A percentile compares a stretch with the other conserved stretches of the same genome.
Evolutionary conservation across 1,140 invertebrate species (phyloP).

Genomic region (Phenacoccus solenopsis): DNA sequence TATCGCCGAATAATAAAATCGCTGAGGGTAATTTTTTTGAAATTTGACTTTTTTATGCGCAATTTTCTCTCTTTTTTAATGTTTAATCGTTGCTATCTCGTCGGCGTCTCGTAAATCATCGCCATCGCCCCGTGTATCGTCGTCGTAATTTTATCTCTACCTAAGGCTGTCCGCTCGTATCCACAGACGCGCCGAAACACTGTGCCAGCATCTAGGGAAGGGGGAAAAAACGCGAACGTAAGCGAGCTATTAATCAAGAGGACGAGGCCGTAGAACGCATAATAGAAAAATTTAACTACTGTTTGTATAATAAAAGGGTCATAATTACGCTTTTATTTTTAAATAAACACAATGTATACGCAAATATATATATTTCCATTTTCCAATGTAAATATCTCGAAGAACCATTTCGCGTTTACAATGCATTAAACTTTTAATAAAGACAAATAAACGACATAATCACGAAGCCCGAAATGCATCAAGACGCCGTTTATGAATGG

Average conservation of each 20-base stretch:
- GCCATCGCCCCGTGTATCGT: not conserved
- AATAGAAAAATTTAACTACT: no score
- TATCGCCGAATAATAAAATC: conserved; percentile 14
- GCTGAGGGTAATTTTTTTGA: conserved; percentile 15
- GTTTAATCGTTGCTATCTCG: conserved; percentile 10
- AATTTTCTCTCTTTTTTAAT: conserved; percentile 8
- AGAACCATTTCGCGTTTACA: conserved; percentile 7
- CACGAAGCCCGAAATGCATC: not conserved
- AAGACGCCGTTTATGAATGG: conserved; percentile 4
- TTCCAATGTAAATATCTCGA: not conserved
- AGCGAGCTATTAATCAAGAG: no score
- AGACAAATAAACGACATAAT: conserved; percentile 7
- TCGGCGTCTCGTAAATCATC: not conserved
- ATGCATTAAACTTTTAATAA: conserved; percentile 16
- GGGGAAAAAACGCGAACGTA: no score
- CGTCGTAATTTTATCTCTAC: no score
- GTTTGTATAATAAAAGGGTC: no score
- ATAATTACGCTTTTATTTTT: no score
- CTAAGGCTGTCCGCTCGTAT: no score
- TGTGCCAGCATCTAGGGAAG: no score
- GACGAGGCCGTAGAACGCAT: no score
- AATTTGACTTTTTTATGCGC: conserved; percentile 16
- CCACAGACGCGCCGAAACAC: no score
- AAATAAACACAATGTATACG: not conserved
- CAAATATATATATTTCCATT: not conserved